Evolutionary conservation across 2,797 vertebrate species (phyloP).

Genomic region (Delichon dasypus): DNA sequence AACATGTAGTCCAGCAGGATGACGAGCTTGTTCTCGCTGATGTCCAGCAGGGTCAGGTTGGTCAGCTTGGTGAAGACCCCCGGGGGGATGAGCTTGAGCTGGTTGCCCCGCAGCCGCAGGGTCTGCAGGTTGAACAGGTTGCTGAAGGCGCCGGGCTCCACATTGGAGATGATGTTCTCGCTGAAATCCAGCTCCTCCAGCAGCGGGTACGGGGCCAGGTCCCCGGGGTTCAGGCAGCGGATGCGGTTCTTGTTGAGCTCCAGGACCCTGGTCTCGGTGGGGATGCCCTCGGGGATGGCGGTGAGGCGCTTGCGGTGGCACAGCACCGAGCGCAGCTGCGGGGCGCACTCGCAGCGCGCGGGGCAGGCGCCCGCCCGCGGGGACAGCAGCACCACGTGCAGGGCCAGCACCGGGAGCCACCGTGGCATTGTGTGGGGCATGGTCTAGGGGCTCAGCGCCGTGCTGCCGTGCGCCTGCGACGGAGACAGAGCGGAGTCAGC

Average conservation of each 20-base stretch:
- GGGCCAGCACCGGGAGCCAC: slow-evolving; percentile 78
- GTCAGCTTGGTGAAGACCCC: slow-evolving; percentile 90
- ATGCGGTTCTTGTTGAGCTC: slow-evolving; percentile 93
- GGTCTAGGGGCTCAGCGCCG: slow-evolving; percentile 78
- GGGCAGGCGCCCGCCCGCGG: slow-evolving; percentile 82
- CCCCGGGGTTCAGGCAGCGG: slow-evolving; percentile 90
- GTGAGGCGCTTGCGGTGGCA: slow-evolving; percentile 89
- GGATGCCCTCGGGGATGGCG: slow-evolving; percentile 89
- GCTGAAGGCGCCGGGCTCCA: slow-evolving; percentile 93
- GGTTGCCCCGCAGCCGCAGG: slow-evolving; percentile 88
- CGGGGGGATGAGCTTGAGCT: slow-evolving; percentile 91
- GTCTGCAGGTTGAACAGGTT: slow-evolving; percentile 85
- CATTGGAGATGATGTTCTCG: slow-evolving; percentile 90
- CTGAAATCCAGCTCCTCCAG: slow-evolving; percentile 95
- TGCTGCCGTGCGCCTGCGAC: slow-evolving; percentile 79
- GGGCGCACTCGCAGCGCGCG: slow-evolving; percentile 88
- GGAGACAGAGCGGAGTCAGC: neutral
- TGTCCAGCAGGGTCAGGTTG: slow-evolving; percentile 92
- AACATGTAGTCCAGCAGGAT: slow-evolving; percentile 95
- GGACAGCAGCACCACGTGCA: slow-evolving; percentile 77
- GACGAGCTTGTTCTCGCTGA: slow-evolving; percentile 96
- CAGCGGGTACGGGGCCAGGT: slow-evolving; percentile 82
- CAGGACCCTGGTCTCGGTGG: slow-evolving; percentile 86
- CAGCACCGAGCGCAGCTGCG: slow-evolving; percentile 81
- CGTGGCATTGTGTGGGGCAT: slow-evolving; percentile 80